Evolutionary conservation across 2,888 invertebrate genomes (phyloP).

Genomic region (Heliconius erato): DNA sequence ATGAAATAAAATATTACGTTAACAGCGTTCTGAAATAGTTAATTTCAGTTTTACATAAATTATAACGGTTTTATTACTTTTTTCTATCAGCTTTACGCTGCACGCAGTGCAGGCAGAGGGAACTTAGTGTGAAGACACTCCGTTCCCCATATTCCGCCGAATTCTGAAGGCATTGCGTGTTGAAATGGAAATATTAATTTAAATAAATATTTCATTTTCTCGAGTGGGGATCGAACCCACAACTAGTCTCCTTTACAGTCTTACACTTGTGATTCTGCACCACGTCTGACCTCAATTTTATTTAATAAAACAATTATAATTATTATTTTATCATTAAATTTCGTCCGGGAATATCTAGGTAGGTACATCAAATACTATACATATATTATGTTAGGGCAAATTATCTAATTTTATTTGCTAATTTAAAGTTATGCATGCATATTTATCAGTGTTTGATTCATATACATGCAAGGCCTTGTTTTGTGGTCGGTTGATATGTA

Average conservation of each 20-base stretch:
- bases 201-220: too few relatives aligned
- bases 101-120: not conserved
- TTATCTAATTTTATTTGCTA: not conserved
- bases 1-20: not conserved
- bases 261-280: not conserved
- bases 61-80: not conserved
- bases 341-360: not conserved
- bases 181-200: too few relatives aligned
- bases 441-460: slow-evolving; percentile 3
- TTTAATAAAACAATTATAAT: not conserved
- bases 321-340: not conserved
- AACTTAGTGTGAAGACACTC: not conserved
- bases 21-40: not conserved
- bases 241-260: not conserved
- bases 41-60: not conserved
- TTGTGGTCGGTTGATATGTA: not conserved
- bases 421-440: not conserved
- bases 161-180: too few relatives aligned
- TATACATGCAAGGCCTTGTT: not conserved
- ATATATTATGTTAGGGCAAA: not conserved
- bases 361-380: not conserved
- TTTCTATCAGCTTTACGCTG: not conserved
- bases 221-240: not conserved
- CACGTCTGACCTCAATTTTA: not conserved
- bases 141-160: too few relatives aligned